A percentile compares a stretch with the other conserved stretches of the same genome.
Evolutionary conservation across 2,888 invertebrate genomes (phyloP).

Genomic region (Chorisops tibialis): DNA sequence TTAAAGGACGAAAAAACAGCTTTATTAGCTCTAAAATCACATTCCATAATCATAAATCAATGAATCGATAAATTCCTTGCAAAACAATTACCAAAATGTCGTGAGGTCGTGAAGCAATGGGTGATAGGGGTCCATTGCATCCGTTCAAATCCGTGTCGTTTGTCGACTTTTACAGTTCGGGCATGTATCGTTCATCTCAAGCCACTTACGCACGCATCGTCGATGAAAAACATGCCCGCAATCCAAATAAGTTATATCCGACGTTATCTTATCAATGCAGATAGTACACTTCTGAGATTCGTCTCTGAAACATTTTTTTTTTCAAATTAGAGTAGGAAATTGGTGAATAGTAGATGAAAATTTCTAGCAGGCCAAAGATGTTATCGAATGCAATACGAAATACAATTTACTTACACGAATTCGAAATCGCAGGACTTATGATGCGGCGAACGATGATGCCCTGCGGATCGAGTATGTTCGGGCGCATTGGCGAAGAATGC

Average conservation of each 20-base stretch:
- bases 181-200: not conserved
- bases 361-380: too few relatives aligned
- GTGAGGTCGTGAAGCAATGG: too few relatives aligned
- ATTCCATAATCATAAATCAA: constrained; percentile 12
- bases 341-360: too few relatives aligned
- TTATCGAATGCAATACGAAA: not conserved
- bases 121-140: too few relatives aligned
- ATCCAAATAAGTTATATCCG: constrained; percentile 4
- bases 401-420: constrained; percentile 5
- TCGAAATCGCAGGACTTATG: not conserved
- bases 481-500: constrained; percentile 13
- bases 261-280: not conserved
- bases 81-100: too few relatives aligned
- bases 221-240: constrained; percentile 17
- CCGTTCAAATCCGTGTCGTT: too few relatives aligned
- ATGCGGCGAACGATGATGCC: not conserved
- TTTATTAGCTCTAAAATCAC: constrained; percentile 21
- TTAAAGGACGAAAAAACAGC: not conserved
- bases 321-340: too few relatives aligned
- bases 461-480: not conserved
- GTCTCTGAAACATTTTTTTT: constrained; percentile 5
- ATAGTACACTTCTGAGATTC: constrained; percentile 4
- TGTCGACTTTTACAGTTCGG: constrained; percentile 3
- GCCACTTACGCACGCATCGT: constrained; percentile 4
- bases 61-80: too few relatives aligned